A percentile compares a stretch with the other conserved stretches of the same genome.
Evolutionary conservation across 2,888 invertebrate genomes (phyloP).

Genomic region (Nesidiocoris tenuis): DNA sequence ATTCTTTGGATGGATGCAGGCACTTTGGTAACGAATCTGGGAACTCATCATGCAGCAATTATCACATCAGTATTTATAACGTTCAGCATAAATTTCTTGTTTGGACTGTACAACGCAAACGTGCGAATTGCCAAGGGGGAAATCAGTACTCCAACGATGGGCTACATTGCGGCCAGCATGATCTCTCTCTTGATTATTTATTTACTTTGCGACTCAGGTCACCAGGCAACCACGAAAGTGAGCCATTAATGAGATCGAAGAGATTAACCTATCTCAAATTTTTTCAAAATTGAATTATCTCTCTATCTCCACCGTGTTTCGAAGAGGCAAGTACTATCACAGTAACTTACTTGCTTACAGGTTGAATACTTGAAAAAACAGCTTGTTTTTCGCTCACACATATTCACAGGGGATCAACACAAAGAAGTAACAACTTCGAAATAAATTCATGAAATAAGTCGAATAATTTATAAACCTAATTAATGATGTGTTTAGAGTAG

Average conservation of each 20-base stretch:
- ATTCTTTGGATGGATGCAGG: constrained; percentile 41
- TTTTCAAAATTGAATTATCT: no score
- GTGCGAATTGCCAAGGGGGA: constrained; percentile 15
- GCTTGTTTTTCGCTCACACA: no score
- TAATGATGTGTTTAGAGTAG: no score
- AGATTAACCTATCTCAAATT: no score
- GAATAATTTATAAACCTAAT: no score
- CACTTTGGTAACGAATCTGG: constrained; percentile 26
- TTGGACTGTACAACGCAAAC: constrained; percentile 43
- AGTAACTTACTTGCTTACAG: no score
- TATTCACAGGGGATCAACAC: no score
- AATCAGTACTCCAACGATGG: constrained; percentile 25
- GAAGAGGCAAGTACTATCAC: no score
- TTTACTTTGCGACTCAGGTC: constrained; percentile 41
- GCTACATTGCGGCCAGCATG: constrained; percentile 40
- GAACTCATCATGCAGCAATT: constrained; percentile 31
- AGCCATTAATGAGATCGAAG: not conserved
- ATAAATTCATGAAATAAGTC: no score
- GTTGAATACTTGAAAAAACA: no score
- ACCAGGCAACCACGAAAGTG: constrained; percentile 27
- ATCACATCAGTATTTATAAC: constrained; percentile 42
- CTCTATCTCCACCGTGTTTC: no score
- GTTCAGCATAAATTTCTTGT: constrained; percentile 44
- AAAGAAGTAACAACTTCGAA: no score
- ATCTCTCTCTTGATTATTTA: constrained; percentile 37